Percentiles rank a stretch among this genome's conserved stretches.
phyloP scores from a whole-genome alignment of 2,888 invertebrate genomes.

The Diarsia mendica region DNA sequence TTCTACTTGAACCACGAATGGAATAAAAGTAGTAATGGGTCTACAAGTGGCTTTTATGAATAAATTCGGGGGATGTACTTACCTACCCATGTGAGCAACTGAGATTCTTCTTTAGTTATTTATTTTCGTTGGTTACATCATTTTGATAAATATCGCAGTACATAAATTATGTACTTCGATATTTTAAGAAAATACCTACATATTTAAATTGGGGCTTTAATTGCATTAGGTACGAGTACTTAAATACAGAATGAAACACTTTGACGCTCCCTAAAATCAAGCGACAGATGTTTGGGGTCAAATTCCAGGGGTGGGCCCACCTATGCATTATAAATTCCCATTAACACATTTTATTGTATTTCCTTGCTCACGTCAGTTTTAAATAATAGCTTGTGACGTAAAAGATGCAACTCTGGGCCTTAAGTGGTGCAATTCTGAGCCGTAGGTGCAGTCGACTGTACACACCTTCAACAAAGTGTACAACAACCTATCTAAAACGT shows the following conservation, averaged over 20 bases:
- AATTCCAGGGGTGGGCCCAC: background rate
- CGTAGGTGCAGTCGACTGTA: too few relatives aligned
- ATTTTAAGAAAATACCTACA: background rate
- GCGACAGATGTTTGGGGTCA: background rate
- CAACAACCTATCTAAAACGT: too few relatives aligned
- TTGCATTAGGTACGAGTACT: too few relatives aligned
- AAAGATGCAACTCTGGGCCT: background rate
- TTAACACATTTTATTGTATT: slow-evolving; percentile 13
- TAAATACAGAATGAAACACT: background rate
- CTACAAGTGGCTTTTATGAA: background rate
- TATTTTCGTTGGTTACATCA: background rate
- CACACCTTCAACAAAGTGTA: background rate
- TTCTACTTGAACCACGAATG: background rate
- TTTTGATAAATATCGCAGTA: background rate
- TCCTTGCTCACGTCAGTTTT: background rate
- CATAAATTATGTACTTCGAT: background rate
- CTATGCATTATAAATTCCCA: slow-evolving; percentile 20
- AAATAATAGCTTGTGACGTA: background rate
- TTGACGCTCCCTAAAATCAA: background rate
- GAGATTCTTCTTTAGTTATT: background rate
- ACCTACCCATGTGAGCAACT: background rate
- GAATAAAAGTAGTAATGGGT: slow-evolving; percentile 1
- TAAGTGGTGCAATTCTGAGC: too few relatives aligned
- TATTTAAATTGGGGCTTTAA: background rate
- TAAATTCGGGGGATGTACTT: background rate